Conservation (phyloP, 2,113 vertebrate genomes). For the Mirounga angustirostris region DNA sequence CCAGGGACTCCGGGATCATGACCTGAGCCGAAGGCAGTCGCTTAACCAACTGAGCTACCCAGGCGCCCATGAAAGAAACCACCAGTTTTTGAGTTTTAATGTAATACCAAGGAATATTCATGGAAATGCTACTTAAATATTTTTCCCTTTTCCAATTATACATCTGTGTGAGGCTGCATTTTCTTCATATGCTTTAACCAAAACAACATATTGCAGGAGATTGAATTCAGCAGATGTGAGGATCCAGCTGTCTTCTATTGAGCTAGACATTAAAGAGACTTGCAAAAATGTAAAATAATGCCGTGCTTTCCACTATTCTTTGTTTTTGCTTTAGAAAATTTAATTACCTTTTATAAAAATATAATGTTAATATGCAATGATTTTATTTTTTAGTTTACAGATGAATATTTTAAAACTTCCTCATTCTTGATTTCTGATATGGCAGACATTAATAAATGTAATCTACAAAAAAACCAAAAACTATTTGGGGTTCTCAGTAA, state of each 20-base stretch:
- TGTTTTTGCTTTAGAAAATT: neutral
- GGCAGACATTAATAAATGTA: neutral
- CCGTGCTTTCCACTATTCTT: neutral
- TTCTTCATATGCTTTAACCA: constrained; percentile 4
- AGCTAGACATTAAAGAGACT: neutral
- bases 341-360: constrained; percentile 12
- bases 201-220: neutral
- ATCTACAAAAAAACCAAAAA: neutral
- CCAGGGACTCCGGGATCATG: too few relatives aligned
- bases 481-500: neutral
- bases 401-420: neutral
- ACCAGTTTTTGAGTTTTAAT: neutral
- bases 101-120: neutral
- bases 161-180: constrained; percentile 3
- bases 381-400: constrained; percentile 15
- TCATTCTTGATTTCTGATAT: constrained; percentile 6
- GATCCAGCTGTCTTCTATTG: neutral
- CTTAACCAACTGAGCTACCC: too few relatives aligned
- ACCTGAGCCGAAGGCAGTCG: too few relatives aligned
- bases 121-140: neutral
- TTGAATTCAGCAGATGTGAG: neutral
- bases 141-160: neutral
- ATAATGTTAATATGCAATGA: neutral
- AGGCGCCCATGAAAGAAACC: neutral
- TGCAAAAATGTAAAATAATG: neutral